A percentile compares a stretch with the other conserved stretches of the same genome.
These are phyloP conservation scores for Gymnoscopelus microlampas DNA, from an alignment of 2,797 vertebrate genomes.

Conservation along the genomic window DNA sequence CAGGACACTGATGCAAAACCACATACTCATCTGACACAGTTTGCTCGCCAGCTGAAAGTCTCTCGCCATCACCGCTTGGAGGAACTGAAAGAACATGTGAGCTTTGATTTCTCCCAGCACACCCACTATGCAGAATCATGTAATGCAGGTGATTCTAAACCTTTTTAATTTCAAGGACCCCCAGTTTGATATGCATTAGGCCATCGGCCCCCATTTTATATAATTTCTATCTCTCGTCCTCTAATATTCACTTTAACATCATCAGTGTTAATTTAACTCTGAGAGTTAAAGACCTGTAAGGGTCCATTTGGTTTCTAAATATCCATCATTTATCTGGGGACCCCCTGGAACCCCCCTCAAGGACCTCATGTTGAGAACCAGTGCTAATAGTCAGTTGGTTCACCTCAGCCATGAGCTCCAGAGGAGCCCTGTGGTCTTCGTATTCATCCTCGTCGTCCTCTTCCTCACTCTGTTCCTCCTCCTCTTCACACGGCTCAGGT, in stretches of 20 bases:
- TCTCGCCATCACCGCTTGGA: constrained; percentile 81
- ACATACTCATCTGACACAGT: constrained; percentile 89
- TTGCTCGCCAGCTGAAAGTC: constrained; percentile 80
- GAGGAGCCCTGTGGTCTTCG: constrained; percentile 53
- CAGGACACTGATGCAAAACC: constrained; percentile 15
- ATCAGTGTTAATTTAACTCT: too few relatives aligned
- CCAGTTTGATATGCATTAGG: too few relatives aligned
- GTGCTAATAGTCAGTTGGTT: constrained; percentile 18
- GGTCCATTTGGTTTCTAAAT: too few relatives aligned
- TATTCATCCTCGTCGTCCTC: constrained; percentile 22
- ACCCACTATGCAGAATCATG: too few relatives aligned
- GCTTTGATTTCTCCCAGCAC: neutral
- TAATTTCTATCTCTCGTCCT: too few relatives aligned
- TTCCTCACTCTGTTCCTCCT: constrained; percentile 19
- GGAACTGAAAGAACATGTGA: constrained; percentile 79
- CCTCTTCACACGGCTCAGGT: constrained; percentile 10
- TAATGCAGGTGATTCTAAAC: too few relatives aligned
- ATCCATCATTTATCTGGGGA: too few relatives aligned
- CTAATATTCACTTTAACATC: too few relatives aligned
- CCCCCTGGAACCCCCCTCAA: too few relatives aligned
- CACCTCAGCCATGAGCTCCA: constrained; percentile 69
- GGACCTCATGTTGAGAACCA: neutral
- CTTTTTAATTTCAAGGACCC: too few relatives aligned
- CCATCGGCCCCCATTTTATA: too few relatives aligned
- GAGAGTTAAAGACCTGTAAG: too few relatives aligned